These are phyloP conservation scores for Gastracanthus pulcherrimus DNA, from an alignment of 2,888 invertebrate genomes.

Conservation along the genomic window DNA sequence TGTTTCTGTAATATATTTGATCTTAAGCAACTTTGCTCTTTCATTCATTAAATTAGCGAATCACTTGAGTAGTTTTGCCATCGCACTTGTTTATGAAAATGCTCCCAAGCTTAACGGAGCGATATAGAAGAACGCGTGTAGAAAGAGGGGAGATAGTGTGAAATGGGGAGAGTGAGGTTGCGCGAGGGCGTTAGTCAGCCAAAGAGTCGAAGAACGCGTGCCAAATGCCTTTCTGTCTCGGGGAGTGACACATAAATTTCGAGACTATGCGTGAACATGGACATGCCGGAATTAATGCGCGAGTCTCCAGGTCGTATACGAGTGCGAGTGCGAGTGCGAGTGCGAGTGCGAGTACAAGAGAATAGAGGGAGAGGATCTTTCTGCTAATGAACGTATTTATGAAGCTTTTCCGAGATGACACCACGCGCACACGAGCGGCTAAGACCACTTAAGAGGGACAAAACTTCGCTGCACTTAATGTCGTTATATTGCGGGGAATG, in stretches of 20 bases:
- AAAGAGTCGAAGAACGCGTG: slow-evolving; percentile 42
- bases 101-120: background rate
- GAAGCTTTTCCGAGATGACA: slow-evolving; percentile 53
- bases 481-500: slow-evolving; percentile 39
- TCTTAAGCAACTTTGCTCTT: no score
- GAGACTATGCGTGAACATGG: slow-evolving; percentile 28
- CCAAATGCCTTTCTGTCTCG: slow-evolving; percentile 38
- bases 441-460: slow-evolving; percentile 46
- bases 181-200: slow-evolving; percentile 21
- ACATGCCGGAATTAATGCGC: slow-evolving; percentile 46
- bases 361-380: slow-evolving; percentile 2
- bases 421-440: slow-evolving; percentile 1
- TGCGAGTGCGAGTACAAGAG: background rate
- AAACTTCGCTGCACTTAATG: slow-evolving; percentile 46
- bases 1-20: no score
- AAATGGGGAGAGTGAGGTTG: background rate
- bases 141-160: background rate
- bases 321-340: no score
- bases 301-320: background rate
- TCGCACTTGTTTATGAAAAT: background rate
- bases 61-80: background rate
- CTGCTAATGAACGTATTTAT: slow-evolving; percentile 55
- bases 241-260: slow-evolving; percentile 49
- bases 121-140: no score
- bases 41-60: background rate